These are phyloP conservation scores for Sebastiscus albofasciatus DNA, from an alignment of 2,797 vertebrate species.

Conservation along the genomic window DNA sequence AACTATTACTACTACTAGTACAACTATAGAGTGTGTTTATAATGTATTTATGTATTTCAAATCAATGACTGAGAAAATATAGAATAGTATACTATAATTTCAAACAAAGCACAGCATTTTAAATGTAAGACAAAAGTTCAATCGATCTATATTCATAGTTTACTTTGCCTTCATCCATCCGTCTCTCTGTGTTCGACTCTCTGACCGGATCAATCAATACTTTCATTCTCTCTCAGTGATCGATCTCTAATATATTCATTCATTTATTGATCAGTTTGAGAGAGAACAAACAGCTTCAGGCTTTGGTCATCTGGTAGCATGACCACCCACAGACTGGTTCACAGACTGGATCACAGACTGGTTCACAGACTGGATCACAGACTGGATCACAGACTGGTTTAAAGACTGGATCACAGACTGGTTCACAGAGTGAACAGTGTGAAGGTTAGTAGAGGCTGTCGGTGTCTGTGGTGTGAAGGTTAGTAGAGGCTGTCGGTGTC, in stretches of 20 bases:
- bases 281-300: slow-evolving; percentile 55
- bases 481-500: no score
- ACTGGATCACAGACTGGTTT: no score
- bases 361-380: no score
- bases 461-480: no score
- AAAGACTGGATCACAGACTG: no score
- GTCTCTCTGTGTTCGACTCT: slow-evolving; percentile 29
- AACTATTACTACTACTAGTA: no score
- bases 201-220: slow-evolving; percentile 72
- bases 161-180: neutral
- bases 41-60: no score
- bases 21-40: neutral
- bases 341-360: no score
- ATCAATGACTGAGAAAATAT: neutral
- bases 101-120: neutral
- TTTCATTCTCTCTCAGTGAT: slow-evolving; percentile 58
- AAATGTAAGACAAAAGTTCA: neutral
- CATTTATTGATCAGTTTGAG: slow-evolving; percentile 74
- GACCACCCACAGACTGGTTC: neutral
- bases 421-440: no score
- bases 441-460: no score
- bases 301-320: slow-evolving; percentile 1
- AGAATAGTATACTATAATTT: neutral
- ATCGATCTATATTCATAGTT: slow-evolving; percentile 8
- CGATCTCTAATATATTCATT: slow-evolving; percentile 81